Evolutionary conservation across 2,888 invertebrate species (phyloP).

Genomic region (Amaurobius ferox): DNA sequence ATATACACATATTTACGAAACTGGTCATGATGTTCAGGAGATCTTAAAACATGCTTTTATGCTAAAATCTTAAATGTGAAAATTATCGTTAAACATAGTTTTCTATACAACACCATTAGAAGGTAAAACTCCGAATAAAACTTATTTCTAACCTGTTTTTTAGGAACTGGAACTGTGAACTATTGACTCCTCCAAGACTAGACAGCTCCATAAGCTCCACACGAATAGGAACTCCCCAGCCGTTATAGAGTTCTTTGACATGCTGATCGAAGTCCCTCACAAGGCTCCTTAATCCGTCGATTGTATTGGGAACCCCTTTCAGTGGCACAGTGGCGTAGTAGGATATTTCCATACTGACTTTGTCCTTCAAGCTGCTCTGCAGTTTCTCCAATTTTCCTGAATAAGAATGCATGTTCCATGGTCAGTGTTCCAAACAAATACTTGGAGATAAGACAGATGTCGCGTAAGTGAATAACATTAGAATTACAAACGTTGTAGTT

Average conservation of each 20-base stretch:
- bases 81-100: no score
- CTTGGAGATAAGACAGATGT: not conserved
- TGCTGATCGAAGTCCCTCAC: constrained; percentile 60
- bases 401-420: not conserved
- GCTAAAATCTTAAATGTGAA: no score
- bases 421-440: not conserved
- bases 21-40: no score
- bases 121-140: not conserved
- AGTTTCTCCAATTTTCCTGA: constrained; percentile 57
- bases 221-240: constrained; percentile 63
- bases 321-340: constrained; percentile 70
- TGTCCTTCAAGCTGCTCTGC: constrained; percentile 41
- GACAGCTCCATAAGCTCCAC: constrained; percentile 66
- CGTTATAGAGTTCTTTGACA: constrained; percentile 57
- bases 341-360: constrained; percentile 67
- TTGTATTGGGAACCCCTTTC: constrained; percentile 66
- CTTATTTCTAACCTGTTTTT: constrained; percentile 61
- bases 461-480: no score
- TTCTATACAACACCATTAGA: no score
- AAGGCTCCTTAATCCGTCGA: constrained; percentile 60
- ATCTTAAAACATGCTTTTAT: no score
- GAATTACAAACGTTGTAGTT: no score
- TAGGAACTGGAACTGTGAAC: constrained; percentile 52
- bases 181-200: constrained; percentile 33
- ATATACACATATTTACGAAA: no score